Percentiles rank a stretch among this genome's conserved stretches.
These are phyloP conservation scores for Lutraria lutraria DNA, from an alignment of 2,888 invertebrate genomes.

Conservation along the genomic window DNA sequence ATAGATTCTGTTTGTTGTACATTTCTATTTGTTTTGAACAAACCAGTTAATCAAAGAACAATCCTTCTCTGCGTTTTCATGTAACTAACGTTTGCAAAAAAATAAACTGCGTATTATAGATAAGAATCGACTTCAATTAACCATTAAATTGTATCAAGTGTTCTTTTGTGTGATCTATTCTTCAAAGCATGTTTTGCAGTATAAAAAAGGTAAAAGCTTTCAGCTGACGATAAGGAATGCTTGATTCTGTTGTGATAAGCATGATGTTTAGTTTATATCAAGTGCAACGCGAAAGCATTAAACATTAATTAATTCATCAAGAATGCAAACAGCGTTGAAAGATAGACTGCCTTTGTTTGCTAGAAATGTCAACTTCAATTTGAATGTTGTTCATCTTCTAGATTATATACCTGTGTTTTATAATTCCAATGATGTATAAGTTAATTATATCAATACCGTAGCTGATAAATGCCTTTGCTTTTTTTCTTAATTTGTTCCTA, in stretches of 20 bases:
- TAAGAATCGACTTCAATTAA: conserved; percentile 7
- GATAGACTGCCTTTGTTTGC: not conserved
- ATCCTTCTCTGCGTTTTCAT: not conserved
- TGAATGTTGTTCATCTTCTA: not conserved
- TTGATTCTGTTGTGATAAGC: conserved; percentile 6
- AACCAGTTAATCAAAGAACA: too few species aligned
- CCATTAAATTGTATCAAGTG: not conserved
- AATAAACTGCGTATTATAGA: not conserved
- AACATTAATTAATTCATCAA: conserved; percentile 18
- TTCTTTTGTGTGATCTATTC: not conserved
- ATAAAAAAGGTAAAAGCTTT: not conserved
- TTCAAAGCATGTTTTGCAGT: conserved; percentile 17
- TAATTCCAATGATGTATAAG: not conserved
- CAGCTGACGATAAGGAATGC: not conserved
- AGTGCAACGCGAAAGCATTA: not conserved
- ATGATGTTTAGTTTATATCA: not conserved
- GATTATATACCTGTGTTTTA: not conserved
- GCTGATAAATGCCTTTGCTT: too few species aligned
- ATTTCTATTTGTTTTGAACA: too few species aligned
- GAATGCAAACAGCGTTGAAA: not conserved
- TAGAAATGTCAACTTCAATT: not conserved
- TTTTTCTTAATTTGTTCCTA: too few species aligned
- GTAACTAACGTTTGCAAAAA: not conserved
- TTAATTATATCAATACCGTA: too few species aligned
- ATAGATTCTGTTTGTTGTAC: too few species aligned